Evolutionary conservation across 2,888 invertebrate species (phyloP).

Genomic region (Drosophila hawaiiensis): DNA sequence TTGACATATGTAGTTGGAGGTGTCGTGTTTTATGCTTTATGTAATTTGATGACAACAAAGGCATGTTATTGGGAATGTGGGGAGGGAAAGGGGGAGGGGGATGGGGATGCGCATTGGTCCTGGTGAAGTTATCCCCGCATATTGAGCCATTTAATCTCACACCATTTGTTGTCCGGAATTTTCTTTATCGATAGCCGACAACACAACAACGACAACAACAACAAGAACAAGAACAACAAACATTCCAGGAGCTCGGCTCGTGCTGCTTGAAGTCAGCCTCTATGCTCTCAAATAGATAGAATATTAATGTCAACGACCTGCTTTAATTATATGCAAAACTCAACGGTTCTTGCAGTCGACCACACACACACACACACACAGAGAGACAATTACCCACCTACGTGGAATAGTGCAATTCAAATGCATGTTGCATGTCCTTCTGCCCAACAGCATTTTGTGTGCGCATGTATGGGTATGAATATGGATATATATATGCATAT

Average conservation of each 20-base stretch:
- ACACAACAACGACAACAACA: not conserved
- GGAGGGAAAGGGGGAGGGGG: not conserved
- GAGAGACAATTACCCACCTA: conserved; percentile 13
- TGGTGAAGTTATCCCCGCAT: conserved; percentile 18
- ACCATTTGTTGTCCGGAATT: conserved; percentile 28
- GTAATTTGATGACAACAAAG: not conserved
- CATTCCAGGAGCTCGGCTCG: conserved; percentile 1
- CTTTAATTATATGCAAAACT: conserved; percentile 77
- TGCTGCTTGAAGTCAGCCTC: conserved; percentile 12
- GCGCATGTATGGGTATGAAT: conserved; percentile 31
- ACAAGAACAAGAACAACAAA: not conserved
- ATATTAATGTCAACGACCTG: conserved; percentile 75
- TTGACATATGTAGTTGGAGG: not conserved
- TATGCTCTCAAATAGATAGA: conserved; percentile 28
- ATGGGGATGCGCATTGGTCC: not conserved
- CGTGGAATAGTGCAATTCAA: conserved; percentile 55
- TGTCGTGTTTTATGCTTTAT: not conserved
- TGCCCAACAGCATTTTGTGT: conserved; percentile 53
- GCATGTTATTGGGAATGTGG: no score
- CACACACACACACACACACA: conserved; percentile 19
- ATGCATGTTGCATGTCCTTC: conserved; percentile 65
- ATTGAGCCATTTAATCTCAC: conserved; percentile 13
- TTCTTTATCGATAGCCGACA: conserved; percentile 20
- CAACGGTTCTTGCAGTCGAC: conserved; percentile 38
- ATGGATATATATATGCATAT: conserved; percentile 5